phyloP scores from a whole-genome alignment of 2,888 invertebrate species.

The Trilocha varians region DNA sequence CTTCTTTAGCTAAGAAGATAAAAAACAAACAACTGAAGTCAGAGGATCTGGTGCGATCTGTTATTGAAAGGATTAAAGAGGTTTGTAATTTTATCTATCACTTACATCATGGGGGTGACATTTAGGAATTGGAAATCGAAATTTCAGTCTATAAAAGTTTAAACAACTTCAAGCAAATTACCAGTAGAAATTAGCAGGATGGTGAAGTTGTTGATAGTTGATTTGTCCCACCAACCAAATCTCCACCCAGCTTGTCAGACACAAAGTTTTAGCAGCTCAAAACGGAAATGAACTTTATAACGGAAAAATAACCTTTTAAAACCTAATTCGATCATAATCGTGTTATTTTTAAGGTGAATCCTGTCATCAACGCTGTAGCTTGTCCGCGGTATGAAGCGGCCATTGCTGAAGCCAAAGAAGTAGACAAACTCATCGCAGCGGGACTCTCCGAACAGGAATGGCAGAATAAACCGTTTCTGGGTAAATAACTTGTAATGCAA shows the following conservation, averaged over 20 bases:
- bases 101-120: too few species aligned
- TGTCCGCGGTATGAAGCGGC: constrained; percentile 85
- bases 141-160: too few species aligned
- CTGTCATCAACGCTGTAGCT: constrained; percentile 84
- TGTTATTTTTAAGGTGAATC: constrained; percentile 70
- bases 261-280: too few species aligned
- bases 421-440: constrained; percentile 79
- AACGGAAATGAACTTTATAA: too few species aligned
- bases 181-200: too few species aligned
- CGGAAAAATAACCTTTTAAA: background rate
- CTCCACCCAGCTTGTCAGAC: too few species aligned
- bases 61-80: constrained; percentile 83
- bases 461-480: constrained; percentile 82
- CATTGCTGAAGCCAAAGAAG: constrained; percentile 80
- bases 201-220: too few species aligned
- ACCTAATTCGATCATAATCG: background rate
- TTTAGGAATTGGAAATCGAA: too few species aligned
- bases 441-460: constrained; percentile 76
- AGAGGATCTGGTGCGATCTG: constrained; percentile 80
- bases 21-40: constrained; percentile 75
- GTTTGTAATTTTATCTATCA: constrained; percentile 37
- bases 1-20: constrained; percentile 78
- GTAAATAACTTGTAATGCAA: constrained; percentile 42
- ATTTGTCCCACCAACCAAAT: too few species aligned
- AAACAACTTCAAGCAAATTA: too few species aligned